A percentile compares a stretch with the other conserved stretches of the same genome.
Conservation (phyloP, 2,113 vertebrate species). For the Aplodontia rufa region DNA sequence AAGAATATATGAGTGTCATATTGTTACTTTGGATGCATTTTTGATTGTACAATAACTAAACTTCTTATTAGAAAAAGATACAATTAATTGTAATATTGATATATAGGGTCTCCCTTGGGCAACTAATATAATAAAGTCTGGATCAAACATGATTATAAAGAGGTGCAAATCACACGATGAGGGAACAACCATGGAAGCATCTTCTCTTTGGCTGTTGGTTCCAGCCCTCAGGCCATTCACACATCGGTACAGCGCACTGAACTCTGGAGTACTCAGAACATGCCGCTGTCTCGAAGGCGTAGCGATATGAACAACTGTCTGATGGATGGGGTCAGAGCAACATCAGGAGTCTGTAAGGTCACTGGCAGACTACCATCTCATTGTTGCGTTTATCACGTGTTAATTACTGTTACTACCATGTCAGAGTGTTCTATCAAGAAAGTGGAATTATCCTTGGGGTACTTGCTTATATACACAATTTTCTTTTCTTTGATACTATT, state of each 20-base stretch:
- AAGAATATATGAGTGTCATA: no score
- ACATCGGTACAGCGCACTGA: background rate
- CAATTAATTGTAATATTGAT: no score
- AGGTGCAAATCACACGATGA: no score
- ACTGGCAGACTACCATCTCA: conserved; percentile 16
- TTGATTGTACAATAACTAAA: no score
- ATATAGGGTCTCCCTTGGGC: no score
- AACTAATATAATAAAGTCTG: no score
- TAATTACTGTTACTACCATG: conserved; percentile 28
- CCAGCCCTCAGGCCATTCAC: background rate
- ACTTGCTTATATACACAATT: background rate
- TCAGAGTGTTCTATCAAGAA: background rate
- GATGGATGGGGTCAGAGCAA: conserved; percentile 59
- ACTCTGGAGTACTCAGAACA: background rate
- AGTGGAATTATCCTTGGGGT: background rate
- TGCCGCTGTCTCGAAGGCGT: background rate
- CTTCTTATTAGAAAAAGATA: no score
- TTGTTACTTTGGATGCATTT: no score
- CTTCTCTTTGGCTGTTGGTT: background rate
- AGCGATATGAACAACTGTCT: conserved; percentile 39
- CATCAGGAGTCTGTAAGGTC: conserved; percentile 50
- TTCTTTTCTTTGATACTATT: background rate
- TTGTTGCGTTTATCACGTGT: conserved; percentile 56
- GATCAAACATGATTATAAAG: no score
- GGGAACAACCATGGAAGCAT: no score